Base-by-base conservation (phyloP, 2,888 invertebrate genomes). In the Charanyca ferruginea region DNA sequence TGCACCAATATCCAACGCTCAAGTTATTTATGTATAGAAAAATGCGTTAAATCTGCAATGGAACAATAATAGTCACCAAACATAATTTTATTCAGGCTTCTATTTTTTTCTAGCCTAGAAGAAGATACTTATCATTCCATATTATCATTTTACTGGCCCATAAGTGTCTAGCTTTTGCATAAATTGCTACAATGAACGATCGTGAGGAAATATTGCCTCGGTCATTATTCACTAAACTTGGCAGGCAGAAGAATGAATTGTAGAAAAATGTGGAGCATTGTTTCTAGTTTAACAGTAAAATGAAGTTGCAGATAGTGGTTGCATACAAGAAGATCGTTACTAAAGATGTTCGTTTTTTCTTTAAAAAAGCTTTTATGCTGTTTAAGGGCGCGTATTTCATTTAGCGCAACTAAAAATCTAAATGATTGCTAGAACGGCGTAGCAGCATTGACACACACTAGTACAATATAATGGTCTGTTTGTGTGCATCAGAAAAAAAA, bases 81-180 rank as follows among this genome's bases (percentile, higher is more conserved):
- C 9, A 44, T 67, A 32, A 67, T n/a, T n/a, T 35, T 42, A 53
- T 42, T 74, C 22, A 48, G 47, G 1, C 2, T 22, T 35, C 16
- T 41, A 51, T 67, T 59, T 42, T 69, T 20, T 60, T 32, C 16
- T 38, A 25, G n/a, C 35, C 38, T 67, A 74, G 44, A 9, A 16
- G 49, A n/a, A 76, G 38, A 71, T 60, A 32, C 62, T 70, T 60
- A 60, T 58, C 75, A 42, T 45, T 70, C 9, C 22, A 41, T 45
- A 54, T 70, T 72, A 72, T 72, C 54, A 61, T 76, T 70, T 72
- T 45, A 63, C 47, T 72, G 51, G 72, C 55, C 72, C 71, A 77
- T 77, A 55, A 76, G 63, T 70, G 72, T 77, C 65, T 47, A 20
- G 49, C 18, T 35, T 64, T 53, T 63, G 72, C 77, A 77, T 52